Conservation (phyloP, 2,113 vertebrate species). For the Athene noctua region DNA sequence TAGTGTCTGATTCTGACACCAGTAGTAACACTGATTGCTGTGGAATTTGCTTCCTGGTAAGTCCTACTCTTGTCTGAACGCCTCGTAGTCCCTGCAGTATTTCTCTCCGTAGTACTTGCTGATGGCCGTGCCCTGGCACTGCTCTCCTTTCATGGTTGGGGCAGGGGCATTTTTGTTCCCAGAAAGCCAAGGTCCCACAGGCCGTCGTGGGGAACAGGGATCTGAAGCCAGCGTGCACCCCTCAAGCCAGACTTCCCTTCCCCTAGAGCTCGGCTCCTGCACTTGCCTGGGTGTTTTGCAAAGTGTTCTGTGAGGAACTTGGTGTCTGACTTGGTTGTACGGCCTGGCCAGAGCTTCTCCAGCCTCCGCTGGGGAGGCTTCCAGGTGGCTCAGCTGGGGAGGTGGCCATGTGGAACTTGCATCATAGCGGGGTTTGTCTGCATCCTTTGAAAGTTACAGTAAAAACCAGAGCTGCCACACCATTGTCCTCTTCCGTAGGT, state of each 20-base stretch:
- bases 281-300: background rate
- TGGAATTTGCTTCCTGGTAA: background rate
- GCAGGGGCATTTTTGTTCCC: background rate
- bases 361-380: background rate
- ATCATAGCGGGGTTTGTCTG: background rate
- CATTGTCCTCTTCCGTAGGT: background rate
- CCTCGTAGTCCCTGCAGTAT: background rate
- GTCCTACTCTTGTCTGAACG: background rate
- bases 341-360: background rate
- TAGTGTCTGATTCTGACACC: background rate
- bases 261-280: background rate
- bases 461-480: background rate
- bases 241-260: background rate
- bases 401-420: fast-evolving
- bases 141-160: background rate
- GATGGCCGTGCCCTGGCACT: background rate
- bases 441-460: background rate
- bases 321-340: fast-evolving
- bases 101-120: background rate
- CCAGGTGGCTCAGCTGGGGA: no score
- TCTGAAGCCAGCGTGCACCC: background rate
- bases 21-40: background rate
- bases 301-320: background rate
- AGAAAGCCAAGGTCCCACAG: background rate
- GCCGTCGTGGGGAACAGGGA: background rate